Evolutionary conservation across 2,888 invertebrate species (phyloP).

Genomic region (Melieria omissa): DNA sequence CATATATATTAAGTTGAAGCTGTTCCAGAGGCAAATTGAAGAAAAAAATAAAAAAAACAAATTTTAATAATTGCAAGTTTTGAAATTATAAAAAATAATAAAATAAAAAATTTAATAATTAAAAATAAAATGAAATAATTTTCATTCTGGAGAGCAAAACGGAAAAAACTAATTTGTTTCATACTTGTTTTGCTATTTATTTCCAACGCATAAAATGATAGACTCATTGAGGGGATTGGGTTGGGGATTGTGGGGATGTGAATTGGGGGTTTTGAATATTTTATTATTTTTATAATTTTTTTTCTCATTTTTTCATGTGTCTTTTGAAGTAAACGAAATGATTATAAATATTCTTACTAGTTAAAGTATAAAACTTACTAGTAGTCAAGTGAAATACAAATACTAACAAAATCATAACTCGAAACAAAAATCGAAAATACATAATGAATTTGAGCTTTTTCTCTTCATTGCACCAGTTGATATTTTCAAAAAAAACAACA

Average conservation of each 20-base stretch:
- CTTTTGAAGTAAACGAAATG: slow-evolving; percentile 33
- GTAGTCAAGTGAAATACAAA: slow-evolving; percentile 36
- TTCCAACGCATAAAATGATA: slow-evolving; percentile 65
- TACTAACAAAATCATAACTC: slow-evolving; percentile 40
- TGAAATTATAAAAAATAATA: slow-evolving; percentile 30
- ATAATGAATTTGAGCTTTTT: slow-evolving; percentile 64
- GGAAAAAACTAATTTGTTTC: slow-evolving; percentile 11
- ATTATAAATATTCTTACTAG: slow-evolving; percentile 36
- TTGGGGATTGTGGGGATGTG: slow-evolving; percentile 63
- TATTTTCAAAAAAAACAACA: slow-evolving; percentile 26
- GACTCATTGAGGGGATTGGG: slow-evolving; percentile 67
- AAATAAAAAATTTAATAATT: slow-evolving; percentile 13
- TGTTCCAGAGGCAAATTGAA: slow-evolving; percentile 17
- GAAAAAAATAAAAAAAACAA: slow-evolving; percentile 30
- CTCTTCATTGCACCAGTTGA: slow-evolving; percentile 65
- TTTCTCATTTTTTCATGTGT: slow-evolving; percentile 44
- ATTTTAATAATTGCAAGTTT: background rate
- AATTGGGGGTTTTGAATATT: slow-evolving; percentile 49
- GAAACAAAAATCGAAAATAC: background rate
- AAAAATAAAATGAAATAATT: slow-evolving; percentile 35
- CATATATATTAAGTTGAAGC: slow-evolving; percentile 32
- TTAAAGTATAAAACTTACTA: background rate
- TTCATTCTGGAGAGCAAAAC: background rate
- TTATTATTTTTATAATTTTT: slow-evolving; percentile 55
- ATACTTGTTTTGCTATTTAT: slow-evolving; percentile 42